phyloP scores from a whole-genome alignment of 35 echinoderm and acorn worm genomes.

The Apostichopus japonicus region DNA sequence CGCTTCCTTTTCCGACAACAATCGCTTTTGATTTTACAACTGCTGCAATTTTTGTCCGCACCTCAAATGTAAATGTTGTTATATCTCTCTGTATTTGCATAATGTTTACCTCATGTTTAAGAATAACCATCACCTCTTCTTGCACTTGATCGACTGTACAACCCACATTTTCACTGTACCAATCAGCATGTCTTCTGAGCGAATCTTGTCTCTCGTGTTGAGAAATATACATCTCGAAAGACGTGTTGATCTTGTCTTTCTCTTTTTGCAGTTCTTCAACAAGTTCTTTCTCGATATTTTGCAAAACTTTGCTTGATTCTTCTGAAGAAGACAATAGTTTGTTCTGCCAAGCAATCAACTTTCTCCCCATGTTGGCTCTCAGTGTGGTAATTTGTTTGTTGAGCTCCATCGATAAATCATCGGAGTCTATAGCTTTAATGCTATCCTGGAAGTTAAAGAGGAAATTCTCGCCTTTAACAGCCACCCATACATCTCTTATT shows the following conservation, averaged over 20 bases:
- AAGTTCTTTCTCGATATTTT: too few species aligned
- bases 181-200: not conserved
- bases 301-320: too few species aligned
- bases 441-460: slow-evolving; percentile 42
- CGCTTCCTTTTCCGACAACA: not conserved
- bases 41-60: too few species aligned
- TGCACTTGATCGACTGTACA: not conserved
- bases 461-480: slow-evolving; percentile 30
- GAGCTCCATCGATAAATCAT: not conserved
- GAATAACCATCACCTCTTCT: not conserved
- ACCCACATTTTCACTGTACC: not conserved
- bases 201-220: not conserved
- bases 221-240: not conserved
- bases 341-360: not conserved
- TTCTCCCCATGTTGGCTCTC: not conserved
- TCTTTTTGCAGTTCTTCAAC: too few species aligned
- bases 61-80: too few species aligned
- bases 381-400: not conserved
- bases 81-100: too few species aligned
- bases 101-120: not conserved
- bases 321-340: not conserved
- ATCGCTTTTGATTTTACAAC: too few species aligned
- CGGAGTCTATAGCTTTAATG: slow-evolving; percentile 28
- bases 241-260: too few species aligned
- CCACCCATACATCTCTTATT: slow-evolving; percentile 16